Percentiles rank a stretch among this genome's conserved stretches.
Conservation (phyloP, 2,888 invertebrate species). For the Pristionchus fissidentatus region DNA sequence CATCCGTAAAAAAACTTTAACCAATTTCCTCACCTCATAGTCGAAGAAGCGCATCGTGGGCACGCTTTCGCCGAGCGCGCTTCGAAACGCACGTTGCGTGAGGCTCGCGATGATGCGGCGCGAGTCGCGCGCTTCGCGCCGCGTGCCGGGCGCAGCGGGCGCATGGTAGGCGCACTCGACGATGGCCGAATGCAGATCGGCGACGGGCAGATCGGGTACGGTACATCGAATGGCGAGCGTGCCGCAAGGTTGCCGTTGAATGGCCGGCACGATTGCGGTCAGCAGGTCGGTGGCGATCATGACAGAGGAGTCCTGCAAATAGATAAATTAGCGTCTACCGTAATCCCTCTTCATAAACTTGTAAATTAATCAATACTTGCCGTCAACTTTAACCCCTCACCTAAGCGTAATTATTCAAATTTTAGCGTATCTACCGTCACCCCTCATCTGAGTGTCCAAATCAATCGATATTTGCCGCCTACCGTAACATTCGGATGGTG, state of each 20-base stretch:
- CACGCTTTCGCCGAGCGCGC: neutral
- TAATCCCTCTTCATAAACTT: neutral
- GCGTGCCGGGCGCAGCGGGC: slow-evolving; percentile 1
- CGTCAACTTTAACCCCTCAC: no score
- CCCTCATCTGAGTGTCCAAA: no score
- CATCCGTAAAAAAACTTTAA: neutral
- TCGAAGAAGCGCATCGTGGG: neutral
- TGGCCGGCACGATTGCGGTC: neutral
- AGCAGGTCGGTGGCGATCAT: no score
- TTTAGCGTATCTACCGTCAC: no score
- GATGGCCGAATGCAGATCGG: neutral
- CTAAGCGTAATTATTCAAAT: no score
- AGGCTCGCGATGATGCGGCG: neutral
- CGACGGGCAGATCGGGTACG: neutral
- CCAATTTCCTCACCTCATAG: neutral
- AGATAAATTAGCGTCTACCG: neutral
- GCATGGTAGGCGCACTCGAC: neutral
- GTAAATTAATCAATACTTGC: no score
- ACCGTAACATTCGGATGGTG: no score
- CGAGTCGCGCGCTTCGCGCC: neutral
- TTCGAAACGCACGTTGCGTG: neutral
- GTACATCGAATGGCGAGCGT: neutral
- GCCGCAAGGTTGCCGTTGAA: neutral
- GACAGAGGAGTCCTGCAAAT: no score
- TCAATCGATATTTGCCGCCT: no score